Base-by-base conservation (phyloP, 2,113 vertebrate species). In the Brachyhypopomus gauderio region DNA sequence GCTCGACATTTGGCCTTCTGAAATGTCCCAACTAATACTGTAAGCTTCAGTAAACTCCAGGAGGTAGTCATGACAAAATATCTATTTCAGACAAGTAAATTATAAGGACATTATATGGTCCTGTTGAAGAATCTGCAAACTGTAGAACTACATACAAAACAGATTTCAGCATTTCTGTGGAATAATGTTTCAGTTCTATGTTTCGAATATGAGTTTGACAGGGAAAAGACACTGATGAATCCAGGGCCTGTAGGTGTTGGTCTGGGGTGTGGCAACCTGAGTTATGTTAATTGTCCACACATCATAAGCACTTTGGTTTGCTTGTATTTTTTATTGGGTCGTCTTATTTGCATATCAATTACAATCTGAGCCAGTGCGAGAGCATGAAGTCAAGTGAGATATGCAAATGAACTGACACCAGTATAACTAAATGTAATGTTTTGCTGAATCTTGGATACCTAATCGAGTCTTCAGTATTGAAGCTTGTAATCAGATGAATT, bases 61-160 rank as follows among this genome's bases (percentile, higher is more conserved):
- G 69, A 67, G 75, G 79, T 75, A 23, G 58, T 81, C 48, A 81
- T 75, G 79, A 72, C 79, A 81, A 81, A 75, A 56, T 34, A 66
- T 25, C 4, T 34, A 58, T 19, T 72, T 63, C 69, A 48, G 55
- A 19, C 41, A 41, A 30, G 34, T 80, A 58, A 38, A 30, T 30
- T 30, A 30, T 30, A 30, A 2, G 30, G 30, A 30, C 52, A 41
- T 75, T 67, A 38, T 30, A 20, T 69, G 58, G 56, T n/a, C 55
- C 27, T 41, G 30, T 58, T 22, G n/a, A 20, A 17, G 72, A 81
- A 75, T 59, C 48, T 81, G 59, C 36, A 34, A 66, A 41, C 19
- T 52, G 12, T 22, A 73, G 38, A 19, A 30, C 30, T 30, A 30
- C 3, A 30, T 63, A 56, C 9, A 70, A 25, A n/a, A 20, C 8